These are phyloP conservation scores for Ennomos quercinarius DNA, from an alignment of 2,888 invertebrate genomes.

Conservation along the genomic window DNA sequence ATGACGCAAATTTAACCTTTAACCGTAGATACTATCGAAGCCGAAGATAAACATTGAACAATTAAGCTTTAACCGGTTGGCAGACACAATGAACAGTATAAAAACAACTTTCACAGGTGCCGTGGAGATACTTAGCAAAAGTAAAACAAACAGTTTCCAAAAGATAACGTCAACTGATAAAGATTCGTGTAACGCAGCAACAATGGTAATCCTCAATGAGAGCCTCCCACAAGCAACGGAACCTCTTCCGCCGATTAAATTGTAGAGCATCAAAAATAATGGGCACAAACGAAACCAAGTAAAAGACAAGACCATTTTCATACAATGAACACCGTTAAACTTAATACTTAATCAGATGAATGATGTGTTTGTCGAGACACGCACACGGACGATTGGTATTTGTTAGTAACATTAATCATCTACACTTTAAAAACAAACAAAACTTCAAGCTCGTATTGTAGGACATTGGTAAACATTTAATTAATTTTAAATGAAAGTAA, in stretches of 20 bases:
- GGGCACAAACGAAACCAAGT: conserved; percentile 63
- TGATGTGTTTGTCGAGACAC: conserved; percentile 53
- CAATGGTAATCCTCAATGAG: conserved; percentile 64
- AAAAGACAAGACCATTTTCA: conserved; percentile 55
- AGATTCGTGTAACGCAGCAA: conserved; percentile 55
- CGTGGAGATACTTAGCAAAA: conserved; percentile 33
- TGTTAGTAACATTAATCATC: conserved; percentile 62
- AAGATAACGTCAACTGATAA: conserved; percentile 55
- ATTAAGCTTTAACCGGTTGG: conserved; percentile 29
- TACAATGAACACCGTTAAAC: conserved; percentile 60
- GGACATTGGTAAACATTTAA: conserved; percentile 31
- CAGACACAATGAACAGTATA: conserved; percentile 20
- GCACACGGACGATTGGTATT: conserved; percentile 52
- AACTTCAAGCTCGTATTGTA: conserved; percentile 2
- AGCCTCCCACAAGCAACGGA: conserved; percentile 72
- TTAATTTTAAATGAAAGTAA: conserved; percentile 55
- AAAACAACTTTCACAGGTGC: conserved; percentile 29
- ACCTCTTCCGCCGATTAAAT: conserved; percentile 72
- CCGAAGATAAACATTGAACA: conserved; percentile 31
- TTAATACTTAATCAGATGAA: conserved; percentile 57
- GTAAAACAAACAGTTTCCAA: conserved; percentile 41
- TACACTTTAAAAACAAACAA: conserved; percentile 37
- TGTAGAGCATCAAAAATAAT: conserved; percentile 67
- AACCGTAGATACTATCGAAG: conserved; percentile 5
- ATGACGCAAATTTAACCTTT: conserved; percentile 59